These are phyloP conservation scores for Melieria picta DNA, from an alignment of 2,888 invertebrate species.

Conservation along the genomic window DNA sequence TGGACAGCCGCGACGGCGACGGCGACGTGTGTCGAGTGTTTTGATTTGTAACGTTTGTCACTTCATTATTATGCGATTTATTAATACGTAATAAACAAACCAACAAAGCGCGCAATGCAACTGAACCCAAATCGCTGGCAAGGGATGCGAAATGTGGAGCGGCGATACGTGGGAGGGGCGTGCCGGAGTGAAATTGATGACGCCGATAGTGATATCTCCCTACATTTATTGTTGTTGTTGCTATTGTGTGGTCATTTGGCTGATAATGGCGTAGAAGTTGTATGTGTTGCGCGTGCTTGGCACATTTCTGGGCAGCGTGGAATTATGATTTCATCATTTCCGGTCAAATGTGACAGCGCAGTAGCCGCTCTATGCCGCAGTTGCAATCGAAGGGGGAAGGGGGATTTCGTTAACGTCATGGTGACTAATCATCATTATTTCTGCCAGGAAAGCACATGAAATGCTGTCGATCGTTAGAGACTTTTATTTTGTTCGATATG, in stretches of 20 bases:
- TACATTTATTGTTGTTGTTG: too few relatives aligned
- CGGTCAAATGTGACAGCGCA: slow-evolving; percentile 18
- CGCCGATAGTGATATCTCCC: slow-evolving; percentile 15
- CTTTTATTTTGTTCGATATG: too few relatives aligned
- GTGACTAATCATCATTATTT: too few relatives aligned
- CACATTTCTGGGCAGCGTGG: slow-evolving; percentile 10
- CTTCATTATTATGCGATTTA: slow-evolving; percentile 65
- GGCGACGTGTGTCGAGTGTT: slow-evolving; percentile 61
- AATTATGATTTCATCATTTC: slow-evolving; percentile 34
- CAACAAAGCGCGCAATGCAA: slow-evolving; percentile 9
- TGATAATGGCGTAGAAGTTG: neutral
- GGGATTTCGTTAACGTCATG: neutral
- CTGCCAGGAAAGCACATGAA: too few relatives aligned
- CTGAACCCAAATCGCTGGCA: too few relatives aligned
- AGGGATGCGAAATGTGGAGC: too few relatives aligned
- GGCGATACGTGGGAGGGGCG: neutral
- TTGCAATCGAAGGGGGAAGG: too few relatives aligned
- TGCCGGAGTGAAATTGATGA: slow-evolving; percentile 14
- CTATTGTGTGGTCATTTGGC: too few relatives aligned
- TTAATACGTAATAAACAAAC: slow-evolving; percentile 45
- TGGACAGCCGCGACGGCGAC: neutral
- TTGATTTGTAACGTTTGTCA: slow-evolving; percentile 65
- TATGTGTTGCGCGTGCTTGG: neutral
- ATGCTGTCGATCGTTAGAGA: too few relatives aligned
- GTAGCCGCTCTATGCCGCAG: neutral